A percentile compares a stretch with the other conserved stretches of the same genome.
These are phyloP conservation scores for Endotricha flammealis DNA, from an alignment of 2,888 invertebrate species.

Conservation along the genomic window DNA sequence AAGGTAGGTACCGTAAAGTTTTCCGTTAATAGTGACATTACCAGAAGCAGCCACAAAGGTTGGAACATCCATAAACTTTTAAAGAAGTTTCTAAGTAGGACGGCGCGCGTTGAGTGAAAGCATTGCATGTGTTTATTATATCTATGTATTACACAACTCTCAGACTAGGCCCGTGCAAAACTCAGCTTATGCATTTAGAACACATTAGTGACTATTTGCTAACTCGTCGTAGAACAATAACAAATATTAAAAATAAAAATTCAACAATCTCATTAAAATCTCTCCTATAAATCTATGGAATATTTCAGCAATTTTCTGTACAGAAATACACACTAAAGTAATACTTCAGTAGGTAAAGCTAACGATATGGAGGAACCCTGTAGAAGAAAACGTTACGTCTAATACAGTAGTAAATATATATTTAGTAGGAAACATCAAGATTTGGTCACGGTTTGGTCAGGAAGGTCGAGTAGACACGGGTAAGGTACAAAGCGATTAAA, in stretches of 20 bases:
- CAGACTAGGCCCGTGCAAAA: slow-evolving; percentile 20
- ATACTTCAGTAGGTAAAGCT: slow-evolving; percentile 75
- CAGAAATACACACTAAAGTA: slow-evolving; percentile 59
- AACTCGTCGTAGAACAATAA: slow-evolving; percentile 9
- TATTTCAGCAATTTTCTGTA: slow-evolving; percentile 58
- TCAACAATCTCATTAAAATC: slow-evolving; percentile 40
- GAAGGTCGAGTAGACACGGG: slow-evolving; percentile 50
- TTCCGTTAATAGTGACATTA: too few relatives aligned
- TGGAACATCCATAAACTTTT: slow-evolving; percentile 13
- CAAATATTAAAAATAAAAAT: slow-evolving; percentile 30
- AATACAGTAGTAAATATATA: slow-evolving; percentile 59
- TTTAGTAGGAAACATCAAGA: slow-evolving; percentile 52
- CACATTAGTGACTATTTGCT: slow-evolving; percentile 10
- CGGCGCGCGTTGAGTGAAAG: slow-evolving; percentile 47
- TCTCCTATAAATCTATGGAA: slow-evolving; percentile 61
- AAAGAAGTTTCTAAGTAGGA: slow-evolving; percentile 32
- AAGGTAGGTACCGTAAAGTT: too few relatives aligned
- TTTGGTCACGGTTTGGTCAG: slow-evolving; percentile 65
- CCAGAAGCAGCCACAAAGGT: slow-evolving; percentile 9
- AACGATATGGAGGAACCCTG: slow-evolving; percentile 78
- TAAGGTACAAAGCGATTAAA: slow-evolving; percentile 52
- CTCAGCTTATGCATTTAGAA: slow-evolving; percentile 7
- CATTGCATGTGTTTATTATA: slow-evolving; percentile 29
- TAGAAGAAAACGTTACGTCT: slow-evolving; percentile 67
- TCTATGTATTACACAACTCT: slow-evolving; percentile 15